Evolutionary conservation across 2,888 invertebrate genomes (phyloP).

Genomic region (Prosapia bicincta): DNA sequence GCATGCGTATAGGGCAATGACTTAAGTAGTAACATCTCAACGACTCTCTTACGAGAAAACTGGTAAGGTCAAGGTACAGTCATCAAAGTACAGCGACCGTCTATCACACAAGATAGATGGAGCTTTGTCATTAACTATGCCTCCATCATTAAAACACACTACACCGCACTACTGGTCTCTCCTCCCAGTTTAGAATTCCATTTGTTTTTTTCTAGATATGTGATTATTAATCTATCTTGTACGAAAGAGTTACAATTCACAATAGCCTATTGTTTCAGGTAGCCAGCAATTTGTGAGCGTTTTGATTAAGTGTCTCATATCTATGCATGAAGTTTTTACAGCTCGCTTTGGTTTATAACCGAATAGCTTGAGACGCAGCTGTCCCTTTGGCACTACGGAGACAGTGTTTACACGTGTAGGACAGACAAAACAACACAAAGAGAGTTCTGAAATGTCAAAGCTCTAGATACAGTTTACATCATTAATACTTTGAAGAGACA

Average conservation of each 20-base stretch:
- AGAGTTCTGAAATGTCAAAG: no score
- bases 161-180: background rate
- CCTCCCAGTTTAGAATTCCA: background rate
- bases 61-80: no score
- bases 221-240: background rate
- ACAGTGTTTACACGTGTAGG: no score
- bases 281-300: background rate
- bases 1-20: no score
- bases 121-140: background rate
- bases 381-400: no score
- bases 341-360: background rate
- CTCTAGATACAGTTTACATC: no score
- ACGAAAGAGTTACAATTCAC: background rate
- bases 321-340: background rate
- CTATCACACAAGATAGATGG: background rate
- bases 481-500: no score
- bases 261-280: background rate
- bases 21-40: no score
- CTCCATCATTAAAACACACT: background rate
- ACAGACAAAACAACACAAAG: no score
- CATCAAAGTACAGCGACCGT: no score
- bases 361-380: no score
- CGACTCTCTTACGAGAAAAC: no score
- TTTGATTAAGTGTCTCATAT: background rate
- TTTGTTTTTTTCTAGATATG: background rate